phyloP scores from a whole-genome alignment of 2,113 vertebrate genomes.

The Megaptera novaeangliae region DNA sequence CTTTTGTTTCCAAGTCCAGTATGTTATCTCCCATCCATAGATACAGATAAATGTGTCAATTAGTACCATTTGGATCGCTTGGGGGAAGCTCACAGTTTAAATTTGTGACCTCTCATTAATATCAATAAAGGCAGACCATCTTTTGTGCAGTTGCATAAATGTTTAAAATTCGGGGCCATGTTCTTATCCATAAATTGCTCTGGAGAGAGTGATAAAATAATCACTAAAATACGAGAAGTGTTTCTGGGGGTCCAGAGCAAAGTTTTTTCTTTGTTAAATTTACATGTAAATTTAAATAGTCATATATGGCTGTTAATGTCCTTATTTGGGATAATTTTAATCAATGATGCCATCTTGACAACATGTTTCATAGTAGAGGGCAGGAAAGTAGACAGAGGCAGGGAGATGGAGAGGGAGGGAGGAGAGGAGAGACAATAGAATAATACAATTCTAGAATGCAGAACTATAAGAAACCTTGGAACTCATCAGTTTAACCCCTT shows the following conservation, averaged over 20 bases:
- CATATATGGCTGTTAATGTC: background rate
- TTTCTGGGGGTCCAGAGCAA: background rate
- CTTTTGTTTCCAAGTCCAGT: background rate
- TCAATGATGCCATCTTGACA: background rate
- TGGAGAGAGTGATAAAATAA: conserved; percentile 6
- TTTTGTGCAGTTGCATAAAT: conserved; percentile 24
- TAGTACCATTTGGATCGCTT: background rate
- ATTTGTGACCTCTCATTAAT: conserved; percentile 13
- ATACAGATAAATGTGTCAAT: background rate
- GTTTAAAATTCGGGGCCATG: background rate
- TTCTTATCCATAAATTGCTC: background rate
- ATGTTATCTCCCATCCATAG: background rate
- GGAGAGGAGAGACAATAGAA: background rate
- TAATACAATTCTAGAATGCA: background rate
- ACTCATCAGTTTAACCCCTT: background rate
- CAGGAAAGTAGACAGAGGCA: background rate
- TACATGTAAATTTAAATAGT: background rate
- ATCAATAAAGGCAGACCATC: background rate
- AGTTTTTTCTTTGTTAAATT: background rate
- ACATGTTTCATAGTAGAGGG: background rate
- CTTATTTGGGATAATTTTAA: conserved; percentile 29
- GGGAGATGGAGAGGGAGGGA: background rate
- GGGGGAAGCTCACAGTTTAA: background rate
- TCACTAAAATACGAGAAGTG: conserved; percentile 21
- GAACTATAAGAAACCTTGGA: background rate